These are phyloP conservation scores for Acinonyx jubatus DNA, from an alignment of 2,113 vertebrate genomes.

Conservation along the genomic window DNA sequence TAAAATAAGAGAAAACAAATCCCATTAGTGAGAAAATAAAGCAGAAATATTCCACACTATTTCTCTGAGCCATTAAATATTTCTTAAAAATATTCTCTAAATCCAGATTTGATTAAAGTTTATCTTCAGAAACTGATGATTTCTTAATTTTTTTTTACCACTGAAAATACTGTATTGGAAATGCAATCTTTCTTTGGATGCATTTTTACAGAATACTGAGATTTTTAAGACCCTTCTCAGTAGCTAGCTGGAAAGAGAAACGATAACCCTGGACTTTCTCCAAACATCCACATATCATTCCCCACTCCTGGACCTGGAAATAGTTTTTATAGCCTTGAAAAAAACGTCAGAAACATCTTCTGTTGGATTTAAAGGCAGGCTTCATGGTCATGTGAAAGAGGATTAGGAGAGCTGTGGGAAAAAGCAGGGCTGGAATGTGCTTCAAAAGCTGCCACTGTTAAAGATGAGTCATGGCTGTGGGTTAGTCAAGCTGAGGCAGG, in stretches of 20 bases:
- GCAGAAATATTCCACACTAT: neutral
- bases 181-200: neutral
- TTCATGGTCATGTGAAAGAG: neutral
- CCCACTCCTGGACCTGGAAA: neutral
- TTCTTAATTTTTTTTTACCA: neutral
- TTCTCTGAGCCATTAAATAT: neutral
- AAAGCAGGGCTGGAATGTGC: neutral
- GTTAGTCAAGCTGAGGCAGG: neutral
- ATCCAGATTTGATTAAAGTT: neutral
- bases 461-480: neutral
- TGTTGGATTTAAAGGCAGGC: neutral
- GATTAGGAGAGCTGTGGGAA: neutral
- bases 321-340: conserved; percentile 54
- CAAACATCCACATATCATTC: neutral
- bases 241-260: neutral
- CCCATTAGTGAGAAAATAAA: neutral
- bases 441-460: neutral
- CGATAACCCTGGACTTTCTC: neutral
- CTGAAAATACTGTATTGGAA: neutral
- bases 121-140: neutral
- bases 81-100: neutral
- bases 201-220: neutral
- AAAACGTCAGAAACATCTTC: conserved; percentile 29
- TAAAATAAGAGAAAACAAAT: neutral
- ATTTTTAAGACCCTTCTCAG: neutral